phyloP scores from a whole-genome alignment of 2,113 vertebrate species.

The Phalacrocorax pelagicus region DNA sequence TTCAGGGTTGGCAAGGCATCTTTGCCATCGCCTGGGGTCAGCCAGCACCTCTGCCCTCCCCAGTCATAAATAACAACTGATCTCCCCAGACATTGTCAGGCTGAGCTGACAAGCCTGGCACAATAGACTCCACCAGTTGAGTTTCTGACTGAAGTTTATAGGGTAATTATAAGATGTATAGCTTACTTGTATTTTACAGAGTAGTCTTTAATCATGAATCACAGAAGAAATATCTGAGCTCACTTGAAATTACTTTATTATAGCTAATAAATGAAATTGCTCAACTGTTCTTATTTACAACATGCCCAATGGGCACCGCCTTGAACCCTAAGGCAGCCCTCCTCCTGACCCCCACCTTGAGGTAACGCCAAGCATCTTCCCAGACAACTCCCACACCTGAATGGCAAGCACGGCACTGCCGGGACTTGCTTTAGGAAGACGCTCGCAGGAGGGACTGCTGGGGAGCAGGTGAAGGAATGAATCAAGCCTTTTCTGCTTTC shows the following conservation, averaged over 20 bases:
- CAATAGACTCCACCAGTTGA: background rate
- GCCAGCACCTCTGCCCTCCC: background rate
- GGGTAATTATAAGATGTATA: background rate
- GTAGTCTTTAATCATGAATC: background rate
- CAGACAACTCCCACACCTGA: background rate
- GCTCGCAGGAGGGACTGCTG: rapidly evolving
- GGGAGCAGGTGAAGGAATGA: background rate
- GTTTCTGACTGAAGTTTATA: background rate
- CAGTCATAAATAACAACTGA: background rate
- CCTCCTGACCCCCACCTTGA: background rate
- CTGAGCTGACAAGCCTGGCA: background rate
- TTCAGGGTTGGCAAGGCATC: background rate
- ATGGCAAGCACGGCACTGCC: background rate
- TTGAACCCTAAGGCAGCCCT: background rate
- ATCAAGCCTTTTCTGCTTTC: background rate
- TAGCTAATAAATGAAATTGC: conserved; percentile 16
- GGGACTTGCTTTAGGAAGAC: background rate
- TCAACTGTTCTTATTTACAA: background rate
- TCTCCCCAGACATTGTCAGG: background rate
- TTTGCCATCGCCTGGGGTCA: background rate
- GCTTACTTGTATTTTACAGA: background rate
- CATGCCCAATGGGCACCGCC: background rate
- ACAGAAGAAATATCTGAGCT: background rate
- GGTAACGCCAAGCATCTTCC: background rate
- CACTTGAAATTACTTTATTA: background rate